Conservation (phyloP, 2,888 invertebrate genomes). For the Ceramica pisi region DNA sequence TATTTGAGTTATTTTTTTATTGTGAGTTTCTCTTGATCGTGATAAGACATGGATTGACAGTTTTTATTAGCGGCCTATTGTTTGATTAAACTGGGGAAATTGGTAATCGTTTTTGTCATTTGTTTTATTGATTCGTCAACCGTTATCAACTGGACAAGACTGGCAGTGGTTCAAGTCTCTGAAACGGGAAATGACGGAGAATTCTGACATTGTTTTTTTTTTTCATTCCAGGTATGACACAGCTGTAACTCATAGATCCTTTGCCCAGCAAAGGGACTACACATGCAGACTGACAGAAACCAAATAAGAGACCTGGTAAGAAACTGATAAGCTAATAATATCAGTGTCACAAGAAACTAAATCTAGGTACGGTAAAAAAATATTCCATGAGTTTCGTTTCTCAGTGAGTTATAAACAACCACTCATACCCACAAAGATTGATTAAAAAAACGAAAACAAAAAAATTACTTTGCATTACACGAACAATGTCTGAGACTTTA, state of each 20-base stretch:
- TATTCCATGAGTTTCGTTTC: neutral
- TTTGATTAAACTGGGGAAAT: constrained; percentile 57
- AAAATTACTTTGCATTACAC: constrained; percentile 17
- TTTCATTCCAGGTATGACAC: neutral
- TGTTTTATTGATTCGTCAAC: constrained; percentile 33
- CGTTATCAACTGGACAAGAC: neutral
- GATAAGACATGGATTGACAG: constrained; percentile 55
- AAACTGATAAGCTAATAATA: neutral
- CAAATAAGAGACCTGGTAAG: neutral
- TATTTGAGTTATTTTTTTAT: constrained; percentile 70
- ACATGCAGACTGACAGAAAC: neutral
- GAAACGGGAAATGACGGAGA: too few species aligned
- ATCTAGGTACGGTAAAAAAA: neutral
- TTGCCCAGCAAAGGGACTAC: neutral
- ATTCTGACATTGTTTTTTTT: neutral
- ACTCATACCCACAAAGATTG: neutral
- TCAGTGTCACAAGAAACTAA: neutral
- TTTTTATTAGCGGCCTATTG: constrained; percentile 67
- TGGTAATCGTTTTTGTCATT: constrained; percentile 51
- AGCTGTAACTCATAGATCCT: neutral
- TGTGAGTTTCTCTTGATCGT: constrained; percentile 43
- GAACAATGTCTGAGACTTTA: constrained; percentile 29
- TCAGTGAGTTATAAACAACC: neutral
- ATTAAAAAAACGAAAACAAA: neutral
- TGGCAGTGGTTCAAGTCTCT: too few species aligned